These are phyloP conservation scores for Danio aesculapii DNA, from an alignment of 2,797 vertebrate genomes.

Conservation along the genomic window DNA sequence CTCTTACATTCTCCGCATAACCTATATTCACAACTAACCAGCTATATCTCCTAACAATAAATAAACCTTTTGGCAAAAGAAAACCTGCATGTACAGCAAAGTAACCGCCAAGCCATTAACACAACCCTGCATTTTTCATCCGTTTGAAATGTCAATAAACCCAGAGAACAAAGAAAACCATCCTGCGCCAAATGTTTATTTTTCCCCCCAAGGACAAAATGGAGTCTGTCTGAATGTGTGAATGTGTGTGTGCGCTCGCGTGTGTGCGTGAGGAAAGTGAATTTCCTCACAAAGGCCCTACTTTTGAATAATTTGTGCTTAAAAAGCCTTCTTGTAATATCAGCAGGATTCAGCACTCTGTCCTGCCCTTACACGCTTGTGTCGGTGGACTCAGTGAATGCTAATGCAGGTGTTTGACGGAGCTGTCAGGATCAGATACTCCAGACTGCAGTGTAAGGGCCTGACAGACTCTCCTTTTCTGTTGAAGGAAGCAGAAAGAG, in stretches of 20 bases:
- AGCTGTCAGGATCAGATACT: constrained; percentile 58
- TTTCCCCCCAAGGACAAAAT: constrained; percentile 35
- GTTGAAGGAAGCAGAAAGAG: constrained; percentile 38
- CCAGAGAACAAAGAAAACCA: constrained; percentile 40
- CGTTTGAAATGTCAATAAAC: constrained; percentile 47
- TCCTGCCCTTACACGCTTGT: constrained; percentile 45
- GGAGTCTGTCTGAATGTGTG: not conserved
- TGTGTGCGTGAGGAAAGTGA: not conserved
- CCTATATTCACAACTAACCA: not conserved
- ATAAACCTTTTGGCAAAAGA: not conserved
- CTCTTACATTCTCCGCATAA: not conserved
- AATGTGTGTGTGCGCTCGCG: not conserved
- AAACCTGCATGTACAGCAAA: not conserved
- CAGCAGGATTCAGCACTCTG: constrained; percentile 56
- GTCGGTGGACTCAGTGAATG: constrained; percentile 45
- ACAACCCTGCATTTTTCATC: constrained; percentile 1
- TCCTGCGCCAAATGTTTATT: constrained; percentile 32
- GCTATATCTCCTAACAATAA: constrained; percentile 13
- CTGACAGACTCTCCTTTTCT: constrained; percentile 55
- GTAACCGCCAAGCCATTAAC: not conserved
- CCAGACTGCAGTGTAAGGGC: constrained; percentile 55
- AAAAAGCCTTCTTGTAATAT: constrained; percentile 56
- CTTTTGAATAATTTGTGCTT: constrained; percentile 61
- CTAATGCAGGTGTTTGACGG: constrained; percentile 53
- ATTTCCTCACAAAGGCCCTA: constrained; percentile 40